Conservation (phyloP, 2,888 invertebrate genomes). For the Encarsia formosa region DNA sequence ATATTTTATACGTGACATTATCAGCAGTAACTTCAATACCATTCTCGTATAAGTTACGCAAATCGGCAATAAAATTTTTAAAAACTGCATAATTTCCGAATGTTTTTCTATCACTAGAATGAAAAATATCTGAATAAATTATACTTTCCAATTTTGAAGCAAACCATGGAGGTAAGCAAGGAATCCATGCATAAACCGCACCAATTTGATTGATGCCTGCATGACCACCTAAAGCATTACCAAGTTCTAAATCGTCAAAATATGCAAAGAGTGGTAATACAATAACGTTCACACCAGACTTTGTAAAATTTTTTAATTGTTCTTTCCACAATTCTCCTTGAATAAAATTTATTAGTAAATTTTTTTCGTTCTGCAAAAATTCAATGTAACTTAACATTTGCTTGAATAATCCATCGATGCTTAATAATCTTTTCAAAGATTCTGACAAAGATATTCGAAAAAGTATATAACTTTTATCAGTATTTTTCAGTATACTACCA, state of each 20-base stretch:
- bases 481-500: not conserved
- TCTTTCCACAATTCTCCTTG: constrained; percentile 21
- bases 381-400: not conserved
- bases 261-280: constrained; percentile 25
- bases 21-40: constrained; percentile 4
- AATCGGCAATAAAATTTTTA: constrained; percentile 9
- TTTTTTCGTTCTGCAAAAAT: constrained; percentile 7
- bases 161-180: constrained; percentile 10
- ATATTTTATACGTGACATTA: constrained; percentile 3
- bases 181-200: constrained; percentile 19
- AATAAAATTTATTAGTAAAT: constrained; percentile 19
- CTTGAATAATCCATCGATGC: constrained; percentile 2
- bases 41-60: constrained; percentile 2
- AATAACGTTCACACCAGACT: constrained; percentile 2
- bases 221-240: constrained; percentile 26
- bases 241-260: constrained; percentile 27
- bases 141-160: constrained; percentile 15
- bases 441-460: constrained; percentile 6
- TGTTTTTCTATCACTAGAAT: constrained; percentile 14
- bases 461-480: not conserved
- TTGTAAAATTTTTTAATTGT: constrained; percentile 8
- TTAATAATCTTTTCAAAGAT: constrained; percentile 9
- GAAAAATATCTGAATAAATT: constrained; percentile 1
- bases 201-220: constrained; percentile 21
- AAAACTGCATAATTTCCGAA: constrained; percentile 16